Evolutionary conservation across 2,888 invertebrate species (phyloP), one percentile per base, ranked within the genome.

Genomic region (Luperina nickerlii): DNA sequence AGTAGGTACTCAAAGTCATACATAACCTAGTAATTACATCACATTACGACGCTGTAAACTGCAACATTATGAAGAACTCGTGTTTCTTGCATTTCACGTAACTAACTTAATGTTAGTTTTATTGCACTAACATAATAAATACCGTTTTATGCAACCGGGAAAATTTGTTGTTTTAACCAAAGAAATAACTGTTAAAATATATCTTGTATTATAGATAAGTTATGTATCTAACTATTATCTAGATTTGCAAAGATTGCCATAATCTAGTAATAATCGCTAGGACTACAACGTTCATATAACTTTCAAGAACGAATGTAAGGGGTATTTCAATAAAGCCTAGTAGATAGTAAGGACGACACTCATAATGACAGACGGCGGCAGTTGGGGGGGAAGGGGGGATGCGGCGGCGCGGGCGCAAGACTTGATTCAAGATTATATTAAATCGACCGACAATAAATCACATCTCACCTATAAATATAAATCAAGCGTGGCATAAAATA

Each of bases 401-500:
- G n/a, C n/a, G 57, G 84, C 85, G 87, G 81, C 90, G 79, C 80
- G 86, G 89, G 76, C 86, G 84, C 84, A 85, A 87, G 75, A 78
- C 88, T 88, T 88, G 92, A 90, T 85, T 90, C 92, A 94, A 95
- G 94, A 94, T 94, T 95, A 94, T 96, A 94, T 95, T 94, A 94
- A 95, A 94, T 94, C 94, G 92, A 93, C 89, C 91, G 88, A 91
- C 91, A 92, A 94, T 97, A 96, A 96, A 96, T 97, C 96, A 96
- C 95, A 95, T 92, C 93, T 94, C 94, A 94, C 96, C 95, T 95
- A 96, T 96, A 96, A 96, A 93, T 94, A 96, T 97, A 97, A 96
- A 96, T 96, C 96, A 96, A 92, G 85, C 86, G 92, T 92, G 95
- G 94, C 96, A 95, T 95, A 96, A 96, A 96, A 95, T 93, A 96